Conservation (phyloP, 2,888 invertebrate genomes). For the Cybosia mesomella region DNA sequence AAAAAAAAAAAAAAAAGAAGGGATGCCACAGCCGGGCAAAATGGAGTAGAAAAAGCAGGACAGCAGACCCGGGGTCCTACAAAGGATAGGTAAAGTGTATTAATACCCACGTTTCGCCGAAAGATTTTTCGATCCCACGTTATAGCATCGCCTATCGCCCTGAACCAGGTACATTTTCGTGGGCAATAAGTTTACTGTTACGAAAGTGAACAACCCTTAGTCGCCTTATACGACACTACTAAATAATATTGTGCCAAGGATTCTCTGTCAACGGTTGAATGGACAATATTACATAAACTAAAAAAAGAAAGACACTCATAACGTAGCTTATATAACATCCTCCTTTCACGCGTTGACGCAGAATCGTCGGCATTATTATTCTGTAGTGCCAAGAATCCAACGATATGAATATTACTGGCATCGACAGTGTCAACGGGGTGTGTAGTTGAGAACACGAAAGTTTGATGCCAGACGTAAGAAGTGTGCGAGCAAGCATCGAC, state of each 20-base stretch:
- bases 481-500: slow-evolving; percentile 45
- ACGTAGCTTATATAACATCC: slow-evolving; percentile 27
- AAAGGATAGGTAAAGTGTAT: background rate
- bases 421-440: slow-evolving; percentile 36
- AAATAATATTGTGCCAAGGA: background rate
- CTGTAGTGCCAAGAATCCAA: slow-evolving; percentile 39
- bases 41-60: too few species aligned
- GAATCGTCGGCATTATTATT: slow-evolving; percentile 36
- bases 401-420: slow-evolving; percentile 51
- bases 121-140: background rate
- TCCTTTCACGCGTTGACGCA: slow-evolving; percentile 23
- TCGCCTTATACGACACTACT: background rate
- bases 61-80: background rate
- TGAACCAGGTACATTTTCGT: slow-evolving; percentile 2
- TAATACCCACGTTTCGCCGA: background rate
- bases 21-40: too few species aligned
- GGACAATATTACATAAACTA: slow-evolving; percentile 4
- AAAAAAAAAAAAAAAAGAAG: too few species aligned
- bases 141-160: background rate
- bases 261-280: background rate
- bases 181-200: background rate
- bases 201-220: background rate
- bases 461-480: slow-evolving; percentile 53
- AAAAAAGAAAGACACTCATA: slow-evolving; percentile 25
- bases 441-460: slow-evolving; percentile 60